Base-by-base conservation (phyloP, 2,797 vertebrate genomes). In the Chiroxiphia lanceolata region DNA sequence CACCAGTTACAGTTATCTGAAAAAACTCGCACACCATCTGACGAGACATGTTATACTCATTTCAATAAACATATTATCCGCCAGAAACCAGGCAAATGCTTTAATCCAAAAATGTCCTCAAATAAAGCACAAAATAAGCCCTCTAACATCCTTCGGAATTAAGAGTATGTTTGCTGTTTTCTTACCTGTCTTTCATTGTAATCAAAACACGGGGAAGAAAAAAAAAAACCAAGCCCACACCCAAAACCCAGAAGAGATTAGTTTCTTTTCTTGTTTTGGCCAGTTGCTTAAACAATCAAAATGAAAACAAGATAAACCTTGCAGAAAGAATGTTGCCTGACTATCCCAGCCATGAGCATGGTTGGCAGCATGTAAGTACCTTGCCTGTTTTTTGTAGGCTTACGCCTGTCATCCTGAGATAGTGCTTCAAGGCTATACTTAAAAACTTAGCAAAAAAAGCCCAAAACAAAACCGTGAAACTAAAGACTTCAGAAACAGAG, bases 271-370 rank as follows among this genome's bases (percentile, higher is more conserved):
- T 44, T 36, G 77, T 36, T 81, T 59, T 83, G 50, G 80, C 70
- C 50, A 79, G 67, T 27, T 82, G 83, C 77, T 95, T 76, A 63
- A 95, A 91, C 67, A 93, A 95, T 59, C 86, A 93, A 65, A 95
- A 72, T 0, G 56, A 91, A 93, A 96, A 90, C 74, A 89, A 93
- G 86, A 95, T 85, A 94, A 96, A 90, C 86, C 47, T 63, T 79
- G 54, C 77, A 76, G 87, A 90, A 94, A 72, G 93, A 93, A 94
- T 81, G 83, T 5, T 78, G 80, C 38, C 90, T 69, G 61, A 83
- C 82, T 87, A 31, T 82, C 64, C 26, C 14, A 0, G 74, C 77
- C 70, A 67, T 26, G 19, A 93, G 34, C 51, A 42, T 0, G 23
- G 56, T 4, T 93, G 83, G 78, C 90, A 95, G 74, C 67, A 54